phyloP scores from a whole-genome alignment of 2,888 invertebrate genomes.

The Aphodius sticticus region DNA sequence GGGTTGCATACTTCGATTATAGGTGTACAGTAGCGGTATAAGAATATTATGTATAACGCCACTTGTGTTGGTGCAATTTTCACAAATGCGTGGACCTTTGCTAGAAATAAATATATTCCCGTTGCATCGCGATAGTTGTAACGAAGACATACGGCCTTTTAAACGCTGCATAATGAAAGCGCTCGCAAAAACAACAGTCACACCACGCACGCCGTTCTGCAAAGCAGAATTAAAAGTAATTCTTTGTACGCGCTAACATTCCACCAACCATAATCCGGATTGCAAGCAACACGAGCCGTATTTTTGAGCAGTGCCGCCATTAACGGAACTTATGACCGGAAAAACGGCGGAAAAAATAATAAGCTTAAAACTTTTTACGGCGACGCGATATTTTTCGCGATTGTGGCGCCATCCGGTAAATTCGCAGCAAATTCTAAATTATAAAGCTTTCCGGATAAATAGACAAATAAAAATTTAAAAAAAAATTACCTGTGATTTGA shows the following conservation, averaged over 20 bases:
- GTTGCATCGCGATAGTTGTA: constrained; percentile 20
- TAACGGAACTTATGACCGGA: neutral
- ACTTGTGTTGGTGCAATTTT: neutral
- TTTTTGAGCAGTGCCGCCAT: neutral
- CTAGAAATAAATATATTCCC: neutral
- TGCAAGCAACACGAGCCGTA: neutral
- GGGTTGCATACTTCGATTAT: too few species aligned
- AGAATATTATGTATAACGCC: neutral
- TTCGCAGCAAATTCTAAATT: neutral
- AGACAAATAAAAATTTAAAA: neutral
- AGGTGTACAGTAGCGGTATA: neutral
- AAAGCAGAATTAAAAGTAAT: constrained; percentile 20
- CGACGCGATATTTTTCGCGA: neutral
- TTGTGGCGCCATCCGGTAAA: neutral
- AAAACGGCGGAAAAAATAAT: neutral
- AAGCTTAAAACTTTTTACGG: neutral
- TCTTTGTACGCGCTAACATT: neutral
- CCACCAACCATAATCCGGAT: constrained; percentile 4
- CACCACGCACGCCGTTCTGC: constrained; percentile 11
- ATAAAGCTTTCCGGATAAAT: constrained; percentile 11
- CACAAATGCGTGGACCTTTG: neutral
- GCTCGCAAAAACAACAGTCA: neutral
- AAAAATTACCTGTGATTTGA: constrained; percentile 8
- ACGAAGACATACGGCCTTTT: constrained; percentile 20
- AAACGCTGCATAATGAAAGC: constrained; percentile 26